A percentile compares a stretch with the other conserved stretches of the same genome.
These are phyloP conservation scores for Chrosomus eos DNA, from an alignment of 2,797 vertebrate species.

Conservation along the genomic window DNA sequence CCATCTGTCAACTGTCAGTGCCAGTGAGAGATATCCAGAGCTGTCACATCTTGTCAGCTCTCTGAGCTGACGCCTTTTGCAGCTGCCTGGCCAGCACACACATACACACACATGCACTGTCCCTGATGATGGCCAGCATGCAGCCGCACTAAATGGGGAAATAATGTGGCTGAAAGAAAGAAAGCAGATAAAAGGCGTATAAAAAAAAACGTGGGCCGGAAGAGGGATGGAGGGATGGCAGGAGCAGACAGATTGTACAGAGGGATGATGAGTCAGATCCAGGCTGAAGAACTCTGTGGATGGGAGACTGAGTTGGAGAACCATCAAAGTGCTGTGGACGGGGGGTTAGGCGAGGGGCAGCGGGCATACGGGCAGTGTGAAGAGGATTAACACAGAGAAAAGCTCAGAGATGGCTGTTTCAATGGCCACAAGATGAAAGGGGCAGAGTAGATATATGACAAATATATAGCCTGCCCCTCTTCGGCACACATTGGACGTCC, in stretches of 20 bases:
- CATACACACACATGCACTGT: slow-evolving; percentile 67
- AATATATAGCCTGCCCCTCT: slow-evolving; percentile 30
- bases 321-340: slow-evolving; percentile 38
- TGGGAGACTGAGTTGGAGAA: slow-evolving; percentile 38
- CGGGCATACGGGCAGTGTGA: slow-evolving; percentile 13
- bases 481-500: slow-evolving; percentile 12
- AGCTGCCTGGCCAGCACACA: slow-evolving; percentile 83
- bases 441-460: slow-evolving; percentile 19
- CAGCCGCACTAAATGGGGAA: slow-evolving; percentile 69
- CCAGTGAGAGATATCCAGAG: slow-evolving; percentile 94
- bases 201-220: slow-evolving; percentile 46
- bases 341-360: slow-evolving; percentile 45
- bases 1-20: slow-evolving; percentile 99
- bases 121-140: slow-evolving; percentile 81
- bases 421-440: slow-evolving; percentile 41
- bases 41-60: slow-evolving; percentile 98
- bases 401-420: slow-evolving; percentile 32
- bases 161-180: slow-evolving; percentile 50
- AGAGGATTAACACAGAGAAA: slow-evolving; percentile 41
- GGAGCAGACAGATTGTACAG: slow-evolving; percentile 36
- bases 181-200: slow-evolving; percentile 48
- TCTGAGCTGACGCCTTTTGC: slow-evolving; percentile 92
- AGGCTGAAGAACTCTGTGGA: slow-evolving; percentile 34
- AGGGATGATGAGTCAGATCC: slow-evolving; percentile 32
- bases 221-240: slow-evolving; percentile 47